Conservation (phyloP, 35 echinoderm and acorn worm genomes). For the Apostichopus japonicus region DNA sequence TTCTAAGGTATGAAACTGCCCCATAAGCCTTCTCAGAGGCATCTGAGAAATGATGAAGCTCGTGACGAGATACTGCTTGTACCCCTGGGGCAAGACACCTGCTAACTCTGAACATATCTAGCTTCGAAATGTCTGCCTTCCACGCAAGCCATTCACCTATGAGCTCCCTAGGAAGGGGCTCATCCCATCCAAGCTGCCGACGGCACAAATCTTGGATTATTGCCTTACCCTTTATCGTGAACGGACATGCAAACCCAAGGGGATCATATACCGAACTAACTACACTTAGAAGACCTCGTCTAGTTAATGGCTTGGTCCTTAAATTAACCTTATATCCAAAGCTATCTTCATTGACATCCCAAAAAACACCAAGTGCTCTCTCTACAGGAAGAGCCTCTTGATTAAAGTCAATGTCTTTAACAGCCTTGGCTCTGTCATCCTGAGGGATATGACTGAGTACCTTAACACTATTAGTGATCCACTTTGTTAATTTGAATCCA, state of each 20-base stretch:
- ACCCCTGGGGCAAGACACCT: conserved; percentile 52
- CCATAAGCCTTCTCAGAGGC: conserved; percentile 68
- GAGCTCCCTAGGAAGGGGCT: conserved; percentile 20
- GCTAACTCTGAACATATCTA: conserved; percentile 34
- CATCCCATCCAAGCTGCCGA: conserved; percentile 55
- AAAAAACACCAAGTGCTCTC: conserved; percentile 31
- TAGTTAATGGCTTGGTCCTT: conserved; percentile 11
- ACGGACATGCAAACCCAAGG: conserved; percentile 20
- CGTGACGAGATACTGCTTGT: conserved; percentile 1
- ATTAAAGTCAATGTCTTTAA: conserved; percentile 64
- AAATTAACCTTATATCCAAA: conserved; percentile 34
- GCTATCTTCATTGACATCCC: conserved; percentile 42
- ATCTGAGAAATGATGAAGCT: conserved; percentile 82
- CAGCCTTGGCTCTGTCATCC: conserved; percentile 69
- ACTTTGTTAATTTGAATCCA: conserved; percentile 71
- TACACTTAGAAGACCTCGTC: conserved; percentile 43
- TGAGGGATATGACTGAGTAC: conserved; percentile 57
- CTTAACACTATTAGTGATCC: conserved; percentile 62
- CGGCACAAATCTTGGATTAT: conserved; percentile 48
- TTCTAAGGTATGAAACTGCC: conserved; percentile 51
- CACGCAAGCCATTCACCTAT: conserved; percentile 44
- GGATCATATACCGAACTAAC: conserved; percentile 55
- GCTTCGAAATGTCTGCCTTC: conserved; percentile 43
- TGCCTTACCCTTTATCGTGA: conserved; percentile 1
- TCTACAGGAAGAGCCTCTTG: conserved; percentile 58